A percentile compares a stretch with the other conserved stretches of the same genome.
Conservation (phyloP, 2,888 invertebrate genomes). For the Scaptomyza flava region DNA sequence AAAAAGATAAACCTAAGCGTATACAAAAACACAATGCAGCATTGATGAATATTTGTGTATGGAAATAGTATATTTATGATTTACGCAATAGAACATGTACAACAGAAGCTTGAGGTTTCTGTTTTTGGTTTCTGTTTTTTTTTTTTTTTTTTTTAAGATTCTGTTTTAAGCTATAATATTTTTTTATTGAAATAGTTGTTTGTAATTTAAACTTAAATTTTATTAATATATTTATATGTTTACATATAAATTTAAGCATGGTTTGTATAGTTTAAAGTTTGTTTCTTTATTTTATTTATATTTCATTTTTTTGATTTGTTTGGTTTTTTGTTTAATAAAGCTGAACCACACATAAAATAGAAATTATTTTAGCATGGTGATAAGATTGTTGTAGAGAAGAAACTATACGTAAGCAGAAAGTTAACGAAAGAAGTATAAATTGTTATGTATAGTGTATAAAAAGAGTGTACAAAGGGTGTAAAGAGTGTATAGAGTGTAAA, state of each 20-base stretch:
- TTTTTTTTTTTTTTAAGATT: constrained; percentile 10
- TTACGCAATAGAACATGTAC: constrained; percentile 29
- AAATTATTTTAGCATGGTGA: constrained; percentile 85
- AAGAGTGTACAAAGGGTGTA: constrained; percentile 17
- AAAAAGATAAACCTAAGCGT: background rate
- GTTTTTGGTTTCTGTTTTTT: background rate
- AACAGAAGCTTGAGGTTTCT: constrained; percentile 5
- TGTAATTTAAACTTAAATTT: constrained; percentile 33
- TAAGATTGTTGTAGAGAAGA: constrained; percentile 57
- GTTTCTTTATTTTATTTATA: constrained; percentile 28
- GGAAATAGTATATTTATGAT: background rate
- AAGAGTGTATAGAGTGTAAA: constrained; percentile 16
- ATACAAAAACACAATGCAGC: constrained; percentile 19
- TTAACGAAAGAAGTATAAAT: constrained; percentile 32
- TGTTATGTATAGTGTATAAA: constrained; percentile 29
- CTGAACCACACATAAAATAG: constrained; percentile 85
- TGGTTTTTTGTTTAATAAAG: constrained; percentile 78
- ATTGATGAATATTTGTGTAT: background rate
- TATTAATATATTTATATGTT: constrained; percentile 39
- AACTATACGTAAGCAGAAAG: constrained; percentile 46
- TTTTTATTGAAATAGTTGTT: constrained; percentile 8
- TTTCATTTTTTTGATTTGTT: constrained; percentile 45
- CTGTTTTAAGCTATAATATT: constrained; percentile 30
- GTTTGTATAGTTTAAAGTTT: constrained; percentile 38
- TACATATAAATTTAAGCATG: constrained; percentile 43